Conservation (phyloP, 2,797 vertebrate species). For the Darevskia mixta region DNA sequence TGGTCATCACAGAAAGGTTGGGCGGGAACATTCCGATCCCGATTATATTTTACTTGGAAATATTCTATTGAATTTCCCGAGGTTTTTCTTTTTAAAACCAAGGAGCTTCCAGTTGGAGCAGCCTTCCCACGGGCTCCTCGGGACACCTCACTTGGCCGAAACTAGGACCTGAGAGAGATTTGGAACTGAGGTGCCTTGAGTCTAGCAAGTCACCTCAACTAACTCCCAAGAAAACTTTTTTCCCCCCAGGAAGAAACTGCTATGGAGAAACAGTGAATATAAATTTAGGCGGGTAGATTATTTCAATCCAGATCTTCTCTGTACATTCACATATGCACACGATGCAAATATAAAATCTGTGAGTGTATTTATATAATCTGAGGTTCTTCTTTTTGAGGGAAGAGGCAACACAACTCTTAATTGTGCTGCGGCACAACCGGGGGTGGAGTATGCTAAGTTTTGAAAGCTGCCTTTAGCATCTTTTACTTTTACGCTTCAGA, state of each 20-base stretch:
- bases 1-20: background rate
- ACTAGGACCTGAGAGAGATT: background rate
- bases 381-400: background rate
- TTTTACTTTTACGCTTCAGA: conserved; percentile 58
- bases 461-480: conserved; percentile 46
- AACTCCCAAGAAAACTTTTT: conserved; percentile 49
- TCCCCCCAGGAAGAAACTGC: background rate
- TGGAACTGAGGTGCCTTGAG: too few relatives aligned
- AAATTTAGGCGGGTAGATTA: background rate
- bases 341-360: background rate
- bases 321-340: background rate
- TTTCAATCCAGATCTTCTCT: background rate
- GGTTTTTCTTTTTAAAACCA: background rate
- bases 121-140: background rate
- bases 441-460: conserved; percentile 55
- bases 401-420: background rate
- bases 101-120: background rate
- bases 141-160: background rate
- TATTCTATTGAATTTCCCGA: background rate
- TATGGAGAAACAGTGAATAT: conserved; percentile 21
- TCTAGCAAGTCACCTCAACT: background rate
- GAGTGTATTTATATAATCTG: background rate
- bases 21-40: background rate
- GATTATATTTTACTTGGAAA: background rate
- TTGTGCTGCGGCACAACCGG: conserved; percentile 22